Percentiles rank a stretch among this genome's conserved stretches.
Evolutionary conservation across 2,888 invertebrate species (phyloP).

Genomic region (Zygothrica quintamaculata): DNA sequence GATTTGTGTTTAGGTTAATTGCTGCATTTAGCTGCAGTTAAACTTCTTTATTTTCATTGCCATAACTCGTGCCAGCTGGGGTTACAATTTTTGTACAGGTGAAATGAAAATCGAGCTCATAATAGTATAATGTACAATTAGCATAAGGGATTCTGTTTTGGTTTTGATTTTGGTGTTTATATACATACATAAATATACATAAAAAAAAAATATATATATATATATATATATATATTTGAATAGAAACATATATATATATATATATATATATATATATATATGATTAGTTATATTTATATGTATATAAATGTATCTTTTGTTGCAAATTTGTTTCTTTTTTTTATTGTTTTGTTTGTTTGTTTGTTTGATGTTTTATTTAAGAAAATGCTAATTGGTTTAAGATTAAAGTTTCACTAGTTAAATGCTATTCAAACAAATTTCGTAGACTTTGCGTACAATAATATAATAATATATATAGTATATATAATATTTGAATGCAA

Average conservation of each 20-base stretch:
- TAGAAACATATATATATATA: constrained; percentile 9
- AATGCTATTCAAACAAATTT: constrained; percentile 72
- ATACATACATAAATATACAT: constrained; percentile 11
- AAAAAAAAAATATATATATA: constrained; percentile 11
- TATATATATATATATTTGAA: constrained; percentile 36
- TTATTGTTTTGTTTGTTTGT: too few relatives aligned
- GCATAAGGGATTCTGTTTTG: constrained; percentile 37
- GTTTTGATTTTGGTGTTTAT: too few relatives aligned
- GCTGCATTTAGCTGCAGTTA: constrained; percentile 53
- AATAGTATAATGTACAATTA: constrained; percentile 55
- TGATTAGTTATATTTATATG: constrained; percentile 23
- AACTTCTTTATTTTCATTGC: constrained; percentile 66
- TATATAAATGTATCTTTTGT: constrained; percentile 45
- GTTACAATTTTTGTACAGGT: constrained; percentile 77
- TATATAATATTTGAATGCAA: constrained; percentile 46
- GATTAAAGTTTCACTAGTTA: constrained; percentile 69
- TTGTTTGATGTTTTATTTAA: too few relatives aligned
- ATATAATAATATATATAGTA: too few relatives aligned
- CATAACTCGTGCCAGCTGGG: constrained; percentile 85
- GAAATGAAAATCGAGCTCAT: constrained; percentile 62
- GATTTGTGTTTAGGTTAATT: not conserved
- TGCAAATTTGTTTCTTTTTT: constrained; percentile 58
- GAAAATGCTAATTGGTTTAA: constrained; percentile 68
- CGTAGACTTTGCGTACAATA: constrained; percentile 66
- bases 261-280: constrained; percentile 32